Base-by-base conservation (phyloP, 30 jellyfish, hydroid and myxozoan genomes). In the Haliclystus octoradiatus region DNA sequence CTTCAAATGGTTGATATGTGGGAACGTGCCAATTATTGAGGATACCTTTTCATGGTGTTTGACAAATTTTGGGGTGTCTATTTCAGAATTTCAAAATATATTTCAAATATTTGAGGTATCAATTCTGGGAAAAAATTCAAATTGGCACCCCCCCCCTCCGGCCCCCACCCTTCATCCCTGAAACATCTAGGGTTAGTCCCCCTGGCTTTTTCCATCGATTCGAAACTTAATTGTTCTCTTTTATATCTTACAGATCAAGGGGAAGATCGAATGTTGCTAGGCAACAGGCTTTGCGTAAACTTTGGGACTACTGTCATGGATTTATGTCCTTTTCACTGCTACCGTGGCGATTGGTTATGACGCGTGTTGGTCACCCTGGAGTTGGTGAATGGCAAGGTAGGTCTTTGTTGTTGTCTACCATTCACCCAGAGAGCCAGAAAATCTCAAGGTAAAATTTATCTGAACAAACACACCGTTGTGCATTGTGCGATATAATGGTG, bases 281-380 rank as follows among this genome's bases (percentile, higher is more conserved):
- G 76, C 61, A 63, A 27, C 66, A 71, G 65, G 89, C 95, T 22
- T 62, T 89, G 63, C 33, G 92, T 34, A 76, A 89, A 65, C 76
- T 89, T 1, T 63, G 88, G 87, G 89, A 89, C 26, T 89, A 57
- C 50, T 68, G 81, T 12, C 30, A 29, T 53, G 86, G 85, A 33
- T 73, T 75, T 1, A 70, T 77, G 2, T 89, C 98, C 25, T 89
- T 75, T 65, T 66, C 83, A 71, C 67, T 77, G 32, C 74, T 66
- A 64, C 52, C 88, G n/a, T 89, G 98, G 98, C 49, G 98, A 52
- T 34, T 89, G 28, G 94, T 89, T 31, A 32, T 89, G 25, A 82
- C 77, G 26, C 93, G 87, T 27, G 80, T 75, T 60, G 98, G 98
- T 27, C 65, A 62, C n/a, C 93, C 93, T 1, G 94, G 98, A 26